Evolutionary conservation across 35 echinoderm and acorn worm species (phyloP).

Genomic region (Holothuria glaberrima): DNA sequence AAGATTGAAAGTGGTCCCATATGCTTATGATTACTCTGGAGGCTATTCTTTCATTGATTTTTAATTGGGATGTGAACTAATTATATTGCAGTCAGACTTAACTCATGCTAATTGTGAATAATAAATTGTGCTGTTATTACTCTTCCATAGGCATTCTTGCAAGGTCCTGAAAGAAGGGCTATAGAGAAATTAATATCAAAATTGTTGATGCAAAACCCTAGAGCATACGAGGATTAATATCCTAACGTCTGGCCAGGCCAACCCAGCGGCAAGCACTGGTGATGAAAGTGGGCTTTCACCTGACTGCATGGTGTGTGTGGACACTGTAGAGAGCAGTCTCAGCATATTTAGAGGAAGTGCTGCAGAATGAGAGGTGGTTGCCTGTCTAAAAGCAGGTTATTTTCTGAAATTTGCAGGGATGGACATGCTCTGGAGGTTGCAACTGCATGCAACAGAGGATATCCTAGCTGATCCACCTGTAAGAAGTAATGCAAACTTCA

Average conservation of each 20-base stretch:
- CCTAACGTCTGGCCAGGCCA: neutral
- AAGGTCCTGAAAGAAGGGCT: no score
- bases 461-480: neutral
- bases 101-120: no score
- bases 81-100: no score
- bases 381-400: neutral
- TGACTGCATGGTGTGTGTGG: conserved; percentile 54
- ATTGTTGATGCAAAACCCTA: no score
- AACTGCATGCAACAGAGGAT: conserved; percentile 28
- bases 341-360: conserved; percentile 20
- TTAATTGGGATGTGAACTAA: no score
- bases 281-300: neutral
- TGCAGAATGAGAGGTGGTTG: conserved; percentile 8
- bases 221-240: neutral
- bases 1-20: no score
- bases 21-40: no score
- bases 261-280: neutral
- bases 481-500: neutral
- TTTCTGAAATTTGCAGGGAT: conserved; percentile 17
- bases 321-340: neutral
- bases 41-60: no score
- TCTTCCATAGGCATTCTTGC: neutral
- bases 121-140: no score
- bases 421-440: conserved; percentile 48
- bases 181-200: no score